These are phyloP conservation scores for Archegozetes longisetosus DNA, from an alignment of 1,140 invertebrate genomes.

Conservation along the genomic window DNA sequence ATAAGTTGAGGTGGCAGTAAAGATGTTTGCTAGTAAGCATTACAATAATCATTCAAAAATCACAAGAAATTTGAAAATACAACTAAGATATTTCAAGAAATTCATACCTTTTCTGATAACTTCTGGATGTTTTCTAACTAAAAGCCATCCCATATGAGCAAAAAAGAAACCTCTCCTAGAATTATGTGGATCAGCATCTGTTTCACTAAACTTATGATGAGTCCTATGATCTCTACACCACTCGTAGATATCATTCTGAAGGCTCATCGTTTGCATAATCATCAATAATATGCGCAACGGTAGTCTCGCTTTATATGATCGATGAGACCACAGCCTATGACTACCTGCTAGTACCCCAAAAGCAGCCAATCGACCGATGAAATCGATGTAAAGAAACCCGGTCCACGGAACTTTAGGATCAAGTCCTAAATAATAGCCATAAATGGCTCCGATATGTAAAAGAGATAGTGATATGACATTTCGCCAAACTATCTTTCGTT, in stretches of 20 bases:
- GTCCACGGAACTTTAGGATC: slow-evolving; percentile 60
- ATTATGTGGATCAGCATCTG: too few species aligned
- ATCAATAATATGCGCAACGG: slow-evolving; percentile 32
- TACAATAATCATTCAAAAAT: too few species aligned
- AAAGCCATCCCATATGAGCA: too few species aligned
- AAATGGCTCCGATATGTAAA: slow-evolving; percentile 68
- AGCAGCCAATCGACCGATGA: background rate
- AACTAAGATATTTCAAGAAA: too few species aligned
- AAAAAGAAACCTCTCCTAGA: too few species aligned
- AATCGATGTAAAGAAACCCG: slow-evolving; percentile 39
- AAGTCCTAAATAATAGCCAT: slow-evolving; percentile 60
- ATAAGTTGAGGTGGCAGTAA: too few species aligned
- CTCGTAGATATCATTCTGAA: slow-evolving; percentile 71
- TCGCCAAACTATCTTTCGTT: slow-evolving; percentile 63
- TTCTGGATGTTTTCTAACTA: too few species aligned
- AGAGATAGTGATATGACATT: slow-evolving; percentile 69
- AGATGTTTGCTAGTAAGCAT: too few species aligned
- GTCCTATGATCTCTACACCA: slow-evolving; percentile 88
- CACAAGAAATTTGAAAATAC: too few species aligned
- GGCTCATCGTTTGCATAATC: slow-evolving; percentile 9
- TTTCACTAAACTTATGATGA: slow-evolving; percentile 91
- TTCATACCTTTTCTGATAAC: too few species aligned
- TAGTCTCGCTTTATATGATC: slow-evolving; percentile 35
- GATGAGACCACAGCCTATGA: too few species aligned
- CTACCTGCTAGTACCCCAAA: slow-evolving; percentile 3